Evolutionary conservation across 2,797 vertebrate species (phyloP).

Genomic region (Picus viridis): DNA sequence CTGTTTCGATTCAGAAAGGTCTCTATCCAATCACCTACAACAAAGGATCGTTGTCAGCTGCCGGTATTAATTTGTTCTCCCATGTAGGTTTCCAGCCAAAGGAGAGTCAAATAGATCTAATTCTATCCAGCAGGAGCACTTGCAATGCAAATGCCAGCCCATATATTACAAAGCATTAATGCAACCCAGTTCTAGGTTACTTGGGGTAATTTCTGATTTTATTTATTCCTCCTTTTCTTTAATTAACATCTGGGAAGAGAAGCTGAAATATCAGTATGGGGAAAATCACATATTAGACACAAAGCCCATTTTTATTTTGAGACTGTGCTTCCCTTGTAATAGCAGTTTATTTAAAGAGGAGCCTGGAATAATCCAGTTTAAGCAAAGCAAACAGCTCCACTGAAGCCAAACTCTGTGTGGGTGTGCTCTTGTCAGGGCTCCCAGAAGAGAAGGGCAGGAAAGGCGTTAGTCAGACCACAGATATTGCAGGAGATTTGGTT

Average conservation of each 20-base stretch:
- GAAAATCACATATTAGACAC: conserved; percentile 31
- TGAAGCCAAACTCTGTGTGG: conserved; percentile 55
- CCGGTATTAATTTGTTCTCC: conserved; percentile 63
- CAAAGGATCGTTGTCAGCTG: conserved; percentile 35
- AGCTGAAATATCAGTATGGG: not conserved
- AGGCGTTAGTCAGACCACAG: conserved; percentile 41
- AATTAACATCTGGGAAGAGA: conserved; percentile 27
- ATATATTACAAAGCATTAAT: conserved; percentile 39
- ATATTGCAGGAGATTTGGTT: conserved; percentile 17
- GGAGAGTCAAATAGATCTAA: conserved; percentile 11
- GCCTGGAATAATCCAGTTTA: conserved; percentile 65
- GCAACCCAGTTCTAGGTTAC: conserved; percentile 20
- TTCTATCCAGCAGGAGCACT: conserved; percentile 20
- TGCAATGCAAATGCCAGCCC: conserved; percentile 30
- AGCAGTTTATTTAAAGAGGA: conserved; percentile 57
- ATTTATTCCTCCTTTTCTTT: conserved; percentile 28
- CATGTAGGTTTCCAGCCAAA: conserved; percentile 12
- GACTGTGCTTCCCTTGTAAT: conserved; percentile 30
- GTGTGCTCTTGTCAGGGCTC: conserved; percentile 55
- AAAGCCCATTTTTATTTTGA: conserved; percentile 55
- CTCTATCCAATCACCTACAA: conserved; percentile 61
- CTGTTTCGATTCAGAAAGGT: conserved; percentile 68
- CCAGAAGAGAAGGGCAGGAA: conserved; percentile 37
- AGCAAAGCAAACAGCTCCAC: conserved; percentile 38
- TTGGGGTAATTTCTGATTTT: conserved; percentile 44